Evolutionary conservation across 2,797 vertebrate genomes (phyloP).

Genomic region (Monodelphis domestica): DNA sequence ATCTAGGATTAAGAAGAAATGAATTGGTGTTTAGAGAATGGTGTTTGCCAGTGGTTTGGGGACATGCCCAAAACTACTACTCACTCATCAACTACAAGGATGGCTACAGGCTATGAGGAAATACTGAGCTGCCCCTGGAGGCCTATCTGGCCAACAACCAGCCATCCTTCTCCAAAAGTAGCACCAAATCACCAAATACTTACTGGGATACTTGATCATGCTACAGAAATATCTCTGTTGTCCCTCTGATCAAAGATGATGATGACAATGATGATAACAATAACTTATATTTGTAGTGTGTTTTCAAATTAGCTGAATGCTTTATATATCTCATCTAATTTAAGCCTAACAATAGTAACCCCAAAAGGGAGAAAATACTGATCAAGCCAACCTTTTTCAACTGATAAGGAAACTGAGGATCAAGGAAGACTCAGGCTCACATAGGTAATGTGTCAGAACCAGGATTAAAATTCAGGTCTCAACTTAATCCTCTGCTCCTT

Average conservation of each 20-base stretch:
- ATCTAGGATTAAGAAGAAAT: slow-evolving; percentile 53
- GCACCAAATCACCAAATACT: background rate
- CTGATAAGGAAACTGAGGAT: background rate
- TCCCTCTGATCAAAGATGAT: background rate
- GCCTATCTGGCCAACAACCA: background rate
- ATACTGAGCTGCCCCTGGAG: background rate
- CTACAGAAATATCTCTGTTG: background rate
- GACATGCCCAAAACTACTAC: slow-evolving; percentile 1
- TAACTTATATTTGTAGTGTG: background rate
- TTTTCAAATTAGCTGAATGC: background rate
- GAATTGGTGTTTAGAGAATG: slow-evolving; percentile 58
- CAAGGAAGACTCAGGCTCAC: background rate
- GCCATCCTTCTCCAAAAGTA: background rate
- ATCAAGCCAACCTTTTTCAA: background rate
- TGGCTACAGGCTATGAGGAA: background rate
- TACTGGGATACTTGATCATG: background rate
- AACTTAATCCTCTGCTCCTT: background rate
- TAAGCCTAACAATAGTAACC: background rate
- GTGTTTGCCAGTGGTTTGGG: slow-evolving; percentile 50
- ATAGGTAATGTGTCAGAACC: background rate
- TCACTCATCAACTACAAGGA: slow-evolving; percentile 3
- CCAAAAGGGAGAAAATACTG: background rate
- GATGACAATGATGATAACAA: background rate
- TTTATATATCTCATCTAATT: background rate
- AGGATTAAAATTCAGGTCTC: background rate